phyloP scores from a whole-genome alignment of 2,113 vertebrate species.

The Prionailurus viverrinus region DNA sequence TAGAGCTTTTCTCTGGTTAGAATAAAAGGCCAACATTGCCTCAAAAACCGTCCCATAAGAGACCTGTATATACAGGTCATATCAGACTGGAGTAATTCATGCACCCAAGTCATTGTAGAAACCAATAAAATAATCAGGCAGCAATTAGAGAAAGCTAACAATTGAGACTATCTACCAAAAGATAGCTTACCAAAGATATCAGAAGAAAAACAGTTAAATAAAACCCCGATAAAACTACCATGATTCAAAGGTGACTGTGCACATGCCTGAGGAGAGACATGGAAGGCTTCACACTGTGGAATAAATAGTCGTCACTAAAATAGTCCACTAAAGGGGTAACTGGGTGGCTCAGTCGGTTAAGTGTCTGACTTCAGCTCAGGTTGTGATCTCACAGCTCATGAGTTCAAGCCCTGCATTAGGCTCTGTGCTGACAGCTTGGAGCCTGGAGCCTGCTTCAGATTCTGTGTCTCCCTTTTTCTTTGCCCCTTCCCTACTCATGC shows the following conservation, averaged over 20 bases:
- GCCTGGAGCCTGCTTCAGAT: too few species aligned
- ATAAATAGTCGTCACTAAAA: neutral
- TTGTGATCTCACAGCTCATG: too few species aligned
- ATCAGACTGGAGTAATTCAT: neutral
- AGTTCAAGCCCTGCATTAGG: too few species aligned
- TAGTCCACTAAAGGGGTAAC: neutral
- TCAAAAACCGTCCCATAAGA: neutral
- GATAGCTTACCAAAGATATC: neutral
- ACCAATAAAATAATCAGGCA: neutral
- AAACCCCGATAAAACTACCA: neutral
- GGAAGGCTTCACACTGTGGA: neutral
- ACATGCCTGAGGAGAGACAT: neutral
- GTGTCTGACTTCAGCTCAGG: too few species aligned
- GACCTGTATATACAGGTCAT: neutral
- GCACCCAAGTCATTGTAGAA: neutral
- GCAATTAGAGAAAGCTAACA: neutral
- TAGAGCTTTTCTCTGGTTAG: neutral
- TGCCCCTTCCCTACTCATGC: too few species aligned
- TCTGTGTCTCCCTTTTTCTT: too few species aligned
- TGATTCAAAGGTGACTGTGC: neutral
- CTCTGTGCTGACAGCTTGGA: too few species aligned
- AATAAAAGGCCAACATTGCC: neutral
- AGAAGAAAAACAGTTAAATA: neutral
- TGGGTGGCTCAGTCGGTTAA: too few species aligned
- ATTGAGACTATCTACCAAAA: neutral